Conservation (phyloP, 2,797 vertebrate species). For the Poecilia velifera region DNA sequence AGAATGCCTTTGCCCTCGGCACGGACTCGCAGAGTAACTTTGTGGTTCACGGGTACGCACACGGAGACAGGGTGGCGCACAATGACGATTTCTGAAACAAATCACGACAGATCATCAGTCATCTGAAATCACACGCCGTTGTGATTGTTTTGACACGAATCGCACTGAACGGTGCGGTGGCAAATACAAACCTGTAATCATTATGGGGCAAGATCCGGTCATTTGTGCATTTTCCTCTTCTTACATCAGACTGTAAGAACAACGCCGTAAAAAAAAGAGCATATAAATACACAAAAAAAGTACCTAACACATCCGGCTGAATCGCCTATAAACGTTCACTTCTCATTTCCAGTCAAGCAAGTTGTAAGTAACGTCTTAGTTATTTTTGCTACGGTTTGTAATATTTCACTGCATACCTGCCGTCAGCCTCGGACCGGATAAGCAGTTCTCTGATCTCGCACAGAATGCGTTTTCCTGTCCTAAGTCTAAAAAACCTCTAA, state of each 20-base stretch:
- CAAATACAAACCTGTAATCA: constrained; percentile 70
- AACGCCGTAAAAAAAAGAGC: background rate
- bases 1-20: constrained; percentile 76
- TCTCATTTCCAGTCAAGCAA: constrained; percentile 32
- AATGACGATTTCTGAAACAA: constrained; percentile 80
- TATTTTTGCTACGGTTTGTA: background rate
- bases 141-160: background rate
- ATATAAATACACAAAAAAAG: background rate
- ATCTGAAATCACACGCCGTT: constrained; percentile 1
- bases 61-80: constrained; percentile 81
- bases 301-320: background rate
- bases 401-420: constrained; percentile 50
- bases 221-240: constrained; percentile 61
- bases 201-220: constrained; percentile 57
- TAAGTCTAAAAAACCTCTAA: constrained; percentile 22
- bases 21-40: constrained; percentile 80
- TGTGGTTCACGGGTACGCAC: constrained; percentile 81
- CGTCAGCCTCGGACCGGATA: constrained; percentile 24
- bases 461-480: constrained; percentile 13
- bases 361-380: background rate
- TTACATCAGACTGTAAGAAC: constrained; percentile 23
- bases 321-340: background rate
- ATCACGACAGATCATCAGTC: constrained; percentile 1
- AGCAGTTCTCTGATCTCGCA: constrained; percentile 21
- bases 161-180: background rate